These are phyloP conservation scores for Netelia fuscicornis DNA, from an alignment of 2,888 invertebrate genomes.

Conservation along the genomic window DNA sequence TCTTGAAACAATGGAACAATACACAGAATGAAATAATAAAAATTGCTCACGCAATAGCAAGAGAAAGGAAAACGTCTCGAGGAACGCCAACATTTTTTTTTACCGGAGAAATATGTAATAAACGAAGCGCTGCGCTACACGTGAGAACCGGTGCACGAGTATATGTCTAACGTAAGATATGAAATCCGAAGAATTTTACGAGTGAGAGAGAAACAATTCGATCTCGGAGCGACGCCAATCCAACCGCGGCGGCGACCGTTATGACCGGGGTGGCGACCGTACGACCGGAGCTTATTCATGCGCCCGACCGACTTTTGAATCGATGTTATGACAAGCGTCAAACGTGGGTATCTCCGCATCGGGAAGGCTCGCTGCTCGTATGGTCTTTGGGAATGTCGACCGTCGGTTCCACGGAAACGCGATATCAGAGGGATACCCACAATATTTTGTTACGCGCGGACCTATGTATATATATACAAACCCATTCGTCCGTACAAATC, in stretches of 20 bases:
- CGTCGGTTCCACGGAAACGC: constrained; percentile 19
- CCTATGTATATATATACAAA: background rate
- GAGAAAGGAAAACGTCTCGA: too few species aligned
- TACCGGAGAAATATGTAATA: background rate
- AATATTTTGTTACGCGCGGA: constrained; percentile 11
- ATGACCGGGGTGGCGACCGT: constrained; percentile 55
- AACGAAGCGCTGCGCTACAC: background rate
- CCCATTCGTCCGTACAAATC: background rate
- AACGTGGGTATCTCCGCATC: constrained; percentile 13
- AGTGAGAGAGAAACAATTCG: constrained; percentile 22
- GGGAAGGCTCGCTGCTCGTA: background rate
- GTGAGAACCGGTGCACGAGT: background rate
- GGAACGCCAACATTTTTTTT: too few species aligned
- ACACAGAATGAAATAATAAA: too few species aligned
- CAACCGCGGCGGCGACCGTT: constrained; percentile 55
- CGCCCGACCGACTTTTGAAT: constrained; percentile 67
- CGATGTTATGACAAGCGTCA: constrained; percentile 67
- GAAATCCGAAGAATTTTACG: constrained; percentile 6
- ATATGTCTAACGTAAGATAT: background rate
- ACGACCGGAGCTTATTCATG: constrained; percentile 68
- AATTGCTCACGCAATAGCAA: too few species aligned
- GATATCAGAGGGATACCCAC: constrained; percentile 40
- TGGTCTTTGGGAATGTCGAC: constrained; percentile 30
- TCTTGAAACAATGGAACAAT: too few species aligned
- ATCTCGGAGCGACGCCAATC: constrained; percentile 22